A percentile compares a stretch with the other conserved stretches of the same genome.
These are phyloP conservation scores for Tenthredo amoena DNA, from an alignment of 2,888 invertebrate species.

Conservation along the genomic window DNA sequence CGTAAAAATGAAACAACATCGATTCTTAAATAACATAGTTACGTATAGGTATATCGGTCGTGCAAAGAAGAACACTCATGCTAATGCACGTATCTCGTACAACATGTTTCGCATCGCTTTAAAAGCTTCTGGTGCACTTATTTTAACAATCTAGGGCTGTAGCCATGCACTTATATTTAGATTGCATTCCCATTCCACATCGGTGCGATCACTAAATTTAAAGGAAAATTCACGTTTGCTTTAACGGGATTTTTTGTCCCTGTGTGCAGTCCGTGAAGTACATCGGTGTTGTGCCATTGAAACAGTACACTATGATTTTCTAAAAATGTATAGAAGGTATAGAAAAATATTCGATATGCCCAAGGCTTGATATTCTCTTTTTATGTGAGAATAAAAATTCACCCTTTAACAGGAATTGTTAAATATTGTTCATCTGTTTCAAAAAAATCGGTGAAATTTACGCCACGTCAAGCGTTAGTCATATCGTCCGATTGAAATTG, in stretches of 20 bases:
- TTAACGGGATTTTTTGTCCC: slow-evolving; percentile 27
- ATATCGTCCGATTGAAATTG: background rate
- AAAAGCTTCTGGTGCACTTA: slow-evolving; percentile 38
- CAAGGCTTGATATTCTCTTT: background rate
- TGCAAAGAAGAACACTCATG: slow-evolving; percentile 33
- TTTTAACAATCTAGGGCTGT: slow-evolving; percentile 20
- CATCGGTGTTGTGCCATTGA: slow-evolving; percentile 33
- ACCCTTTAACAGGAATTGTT: background rate
- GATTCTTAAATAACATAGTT: background rate
- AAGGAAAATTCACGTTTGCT: slow-evolving; percentile 34
- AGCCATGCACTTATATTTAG: slow-evolving; percentile 23
- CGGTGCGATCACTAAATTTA: background rate
- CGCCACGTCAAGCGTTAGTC: background rate
- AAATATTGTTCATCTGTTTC: background rate
- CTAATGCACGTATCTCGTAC: background rate
- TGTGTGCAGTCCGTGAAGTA: slow-evolving; percentile 49
- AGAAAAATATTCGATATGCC: background rate
- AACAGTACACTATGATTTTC: slow-evolving; percentile 3
- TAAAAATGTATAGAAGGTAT: background rate
- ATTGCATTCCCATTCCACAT: slow-evolving; percentile 17
- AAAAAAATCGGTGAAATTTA: background rate
- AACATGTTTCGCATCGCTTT: slow-evolving; percentile 8
- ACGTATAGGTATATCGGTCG: background rate
- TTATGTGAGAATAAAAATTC: background rate
- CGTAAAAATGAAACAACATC: slow-evolving; percentile 6